phyloP scores from a whole-genome alignment of 2,113 vertebrate genomes.

The Forbesichthys papilliferus region DNA sequence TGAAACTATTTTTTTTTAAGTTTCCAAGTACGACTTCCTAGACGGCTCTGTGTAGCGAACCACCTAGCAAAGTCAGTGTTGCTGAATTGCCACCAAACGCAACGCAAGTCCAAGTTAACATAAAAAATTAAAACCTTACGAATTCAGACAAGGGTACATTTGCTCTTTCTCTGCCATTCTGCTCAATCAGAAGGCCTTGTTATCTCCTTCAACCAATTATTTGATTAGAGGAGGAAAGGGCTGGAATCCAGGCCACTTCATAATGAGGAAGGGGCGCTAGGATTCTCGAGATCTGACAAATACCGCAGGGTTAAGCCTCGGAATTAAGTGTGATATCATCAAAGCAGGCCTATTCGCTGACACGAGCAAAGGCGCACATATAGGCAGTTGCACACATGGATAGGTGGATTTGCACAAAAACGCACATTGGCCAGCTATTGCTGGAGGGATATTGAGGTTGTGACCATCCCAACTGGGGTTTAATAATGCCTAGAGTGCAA shows the following conservation, averaged over 20 bases:
- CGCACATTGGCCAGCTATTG: not conserved
- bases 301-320: conserved; percentile 57
- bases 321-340: conserved; percentile 53
- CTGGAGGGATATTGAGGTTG: not conserved
- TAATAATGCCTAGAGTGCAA: not conserved
- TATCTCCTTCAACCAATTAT: conserved; percentile 77
- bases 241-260: conserved; percentile 64
- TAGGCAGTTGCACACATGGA: not conserved
- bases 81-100: no score
- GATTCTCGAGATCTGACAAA: conserved; percentile 59
- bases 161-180: conserved; percentile 53
- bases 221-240: conserved; percentile 72
- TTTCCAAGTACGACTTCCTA: no score
- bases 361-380: not conserved
- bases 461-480: not conserved
- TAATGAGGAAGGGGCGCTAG: conserved; percentile 59
- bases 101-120: no score
- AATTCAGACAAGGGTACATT: conserved; percentile 61
- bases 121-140: conserved; percentile 21
- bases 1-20: no score
- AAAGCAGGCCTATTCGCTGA: conserved; percentile 31
- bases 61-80: no score
- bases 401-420: not conserved
- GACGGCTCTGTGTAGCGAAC: no score
- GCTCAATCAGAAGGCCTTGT: conserved; percentile 52